phyloP scores from a whole-genome alignment of 2,888 invertebrate species.

The Alcis repandata region DNA sequence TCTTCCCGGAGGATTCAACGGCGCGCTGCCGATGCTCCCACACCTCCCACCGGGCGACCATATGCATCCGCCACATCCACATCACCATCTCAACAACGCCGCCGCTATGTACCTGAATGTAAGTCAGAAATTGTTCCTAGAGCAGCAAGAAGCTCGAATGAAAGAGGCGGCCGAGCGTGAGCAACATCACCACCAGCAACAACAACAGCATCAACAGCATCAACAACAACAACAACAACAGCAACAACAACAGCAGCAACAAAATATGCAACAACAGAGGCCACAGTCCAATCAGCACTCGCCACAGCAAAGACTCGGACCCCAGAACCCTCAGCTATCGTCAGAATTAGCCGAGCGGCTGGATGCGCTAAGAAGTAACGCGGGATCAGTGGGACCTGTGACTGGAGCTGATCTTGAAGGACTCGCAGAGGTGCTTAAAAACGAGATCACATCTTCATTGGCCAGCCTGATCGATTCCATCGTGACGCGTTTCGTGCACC shows the following conservation, averaged over 20 bases:
- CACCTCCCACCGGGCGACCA: conserved; percentile 85
- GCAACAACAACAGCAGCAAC: conserved; percentile 84
- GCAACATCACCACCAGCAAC: conserved; percentile 74
- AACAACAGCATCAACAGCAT: conserved; percentile 65
- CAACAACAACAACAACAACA: conserved; percentile 81
- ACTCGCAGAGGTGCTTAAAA: conserved; percentile 96
- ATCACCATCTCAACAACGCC: conserved; percentile 88
- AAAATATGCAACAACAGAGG: conserved; percentile 86
- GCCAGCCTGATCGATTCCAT: conserved; percentile 95
- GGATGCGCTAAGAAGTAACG: conserved; percentile 91
- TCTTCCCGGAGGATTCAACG: conserved; percentile 88
- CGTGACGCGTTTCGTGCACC: conserved; percentile 93
- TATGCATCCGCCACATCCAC: conserved; percentile 84
- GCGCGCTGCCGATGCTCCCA: conserved; percentile 85
- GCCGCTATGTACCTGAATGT: conserved; percentile 92
- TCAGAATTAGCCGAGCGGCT: conserved; percentile 92
- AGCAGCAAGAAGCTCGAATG: conserved; percentile 91
- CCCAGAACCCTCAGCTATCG: conserved; percentile 83
- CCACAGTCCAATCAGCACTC: conserved; percentile 87
- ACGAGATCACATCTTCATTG: conserved; percentile 94
- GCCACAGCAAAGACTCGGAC: conserved; percentile 84
- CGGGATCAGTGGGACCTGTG: conserved; percentile 89
- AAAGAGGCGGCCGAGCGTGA: conserved; percentile 88
- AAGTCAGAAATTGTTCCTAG: conserved; percentile 92
- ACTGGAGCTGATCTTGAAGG: conserved; percentile 94